Base-by-base conservation (phyloP, 2,888 invertebrate species). In the Steinernema hermaphroditum region DNA sequence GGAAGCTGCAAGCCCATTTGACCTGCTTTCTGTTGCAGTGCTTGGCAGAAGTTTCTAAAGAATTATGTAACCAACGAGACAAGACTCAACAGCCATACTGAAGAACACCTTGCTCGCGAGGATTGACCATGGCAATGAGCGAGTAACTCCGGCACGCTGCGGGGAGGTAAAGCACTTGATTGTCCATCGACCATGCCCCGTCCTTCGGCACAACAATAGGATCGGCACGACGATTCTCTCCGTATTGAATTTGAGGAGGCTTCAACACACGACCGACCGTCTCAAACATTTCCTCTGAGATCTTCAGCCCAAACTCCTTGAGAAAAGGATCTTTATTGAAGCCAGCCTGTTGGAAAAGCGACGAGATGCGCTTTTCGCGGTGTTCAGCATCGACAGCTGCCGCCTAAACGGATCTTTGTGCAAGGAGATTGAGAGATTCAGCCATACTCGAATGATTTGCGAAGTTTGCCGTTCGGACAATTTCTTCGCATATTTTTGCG, bases 401-500 rank as follows among this genome's bases (percentile, higher is more conserved):
- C 14, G 81, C 80, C 83, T 83, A 68, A 68, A 82, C n/a, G n/a
- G 49, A 37, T n/a, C 22, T n/a, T 2, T 19, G 22, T 24, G 6
- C 44, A 24, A 27, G 68, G 68, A 14, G 43, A 41, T 41, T 41
- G 43, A 12, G 43, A 41, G 43, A 8, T 12, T 14, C 2, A 4
- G 24, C 57, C 76, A 43, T n/a, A 79, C 81, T 70, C 81, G 76
- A 68, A 82, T 82, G 76, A 82, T 81, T 49, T 80, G 75, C 46
- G 76, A 74, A 12, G 82, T 82, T 72, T 84, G 84, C 70, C 79
- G 78, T 74, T 84, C 84, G 46, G 80, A 80, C 73, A 84, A 79
- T 75, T 83, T 82, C 76, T 81, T 80, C 74, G 78, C 80, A 78
- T 78, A 81, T 77, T 84, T 84, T 72, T 82, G 82, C n/a, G 82